Base-by-base conservation (phyloP, 2,113 vertebrate species). In the Thalassoma bifasciatum region DNA sequence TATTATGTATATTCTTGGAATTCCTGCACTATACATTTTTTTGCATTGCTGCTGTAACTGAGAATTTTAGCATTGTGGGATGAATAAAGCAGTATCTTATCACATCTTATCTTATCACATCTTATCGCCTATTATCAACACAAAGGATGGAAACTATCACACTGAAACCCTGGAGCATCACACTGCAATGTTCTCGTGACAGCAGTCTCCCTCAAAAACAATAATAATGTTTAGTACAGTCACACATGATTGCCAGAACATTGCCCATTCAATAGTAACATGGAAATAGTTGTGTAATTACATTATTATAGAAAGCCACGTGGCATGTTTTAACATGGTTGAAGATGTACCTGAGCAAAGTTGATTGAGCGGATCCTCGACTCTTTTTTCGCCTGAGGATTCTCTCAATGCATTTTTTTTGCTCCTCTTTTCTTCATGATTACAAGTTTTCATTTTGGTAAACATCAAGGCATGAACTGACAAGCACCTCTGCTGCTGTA, bases 251-350 rank as follows among this genome's bases (percentile, higher is more conserved):
- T 77, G 36, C 19, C n/a, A 34, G 13, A 75, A 72, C 56, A 30
- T 74, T 75, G 10, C 40, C 26, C 53, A 37, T 50, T 77, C n/a
- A 47, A 6, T 9, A 51, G 36, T 58, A 62, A 67, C 49, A 53
- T 60, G 70, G 21, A 80, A 46, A 83, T 68, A 78, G 47, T 66
- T 81, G 22, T 70, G 54, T 82, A 80, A 86, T 86, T 80, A 46
- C 66, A 79, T 79, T 57, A 86, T 85, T 71, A 75, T 82, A 66
- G 49, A 69, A 72, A 74, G 26, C 53, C 30, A 34, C 51, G 34
- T 59, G 81, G 78, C 88, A 53, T 88, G 88, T 91, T 91, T 83
- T 70, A 76, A 90, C 91, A 87, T 44, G 88, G 88, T 75, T 75
- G 66, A 73, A 84, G 72, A 62, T 75, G 67, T 46, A 57, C n/a